These are phyloP conservation scores for Cygnus olor DNA, from an alignment of 2,797 vertebrate genomes.

Conservation along the genomic window DNA sequence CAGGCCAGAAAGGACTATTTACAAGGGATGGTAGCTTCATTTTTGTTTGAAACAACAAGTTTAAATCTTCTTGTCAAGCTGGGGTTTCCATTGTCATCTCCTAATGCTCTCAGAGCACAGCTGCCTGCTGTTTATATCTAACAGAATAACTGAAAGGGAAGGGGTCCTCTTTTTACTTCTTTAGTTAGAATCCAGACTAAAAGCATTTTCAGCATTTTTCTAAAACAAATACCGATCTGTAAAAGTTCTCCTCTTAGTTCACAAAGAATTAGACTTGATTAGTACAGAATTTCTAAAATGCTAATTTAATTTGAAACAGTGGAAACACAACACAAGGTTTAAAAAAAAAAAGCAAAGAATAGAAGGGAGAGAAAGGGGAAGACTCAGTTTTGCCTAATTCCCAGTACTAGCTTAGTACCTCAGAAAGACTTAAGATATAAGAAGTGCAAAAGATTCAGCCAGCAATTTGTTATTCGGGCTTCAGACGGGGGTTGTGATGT, in stretches of 20 bases:
- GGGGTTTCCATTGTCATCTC: background rate
- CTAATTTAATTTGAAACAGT: background rate
- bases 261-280: background rate
- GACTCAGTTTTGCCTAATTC: background rate
- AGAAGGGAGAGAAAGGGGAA: background rate
- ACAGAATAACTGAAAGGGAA: background rate
- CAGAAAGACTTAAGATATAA: background rate
- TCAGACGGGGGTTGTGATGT: background rate
- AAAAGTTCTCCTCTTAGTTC: background rate
- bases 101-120: background rate
- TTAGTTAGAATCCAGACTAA: background rate
- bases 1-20: background rate
- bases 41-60: background rate
- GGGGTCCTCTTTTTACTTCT: background rate
- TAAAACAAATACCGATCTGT: background rate
- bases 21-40: background rate
- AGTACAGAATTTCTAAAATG: background rate
- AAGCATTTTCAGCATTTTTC: background rate
- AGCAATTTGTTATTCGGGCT: background rate
- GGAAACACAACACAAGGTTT: background rate
- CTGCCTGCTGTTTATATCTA: background rate
- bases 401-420: background rate
- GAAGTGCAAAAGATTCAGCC: background rate
- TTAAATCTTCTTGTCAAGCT: background rate
- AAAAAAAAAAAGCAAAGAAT: background rate